phyloP scores from a whole-genome alignment of 1,140 invertebrate species.

The Aporrectodea caliginosa region DNA sequence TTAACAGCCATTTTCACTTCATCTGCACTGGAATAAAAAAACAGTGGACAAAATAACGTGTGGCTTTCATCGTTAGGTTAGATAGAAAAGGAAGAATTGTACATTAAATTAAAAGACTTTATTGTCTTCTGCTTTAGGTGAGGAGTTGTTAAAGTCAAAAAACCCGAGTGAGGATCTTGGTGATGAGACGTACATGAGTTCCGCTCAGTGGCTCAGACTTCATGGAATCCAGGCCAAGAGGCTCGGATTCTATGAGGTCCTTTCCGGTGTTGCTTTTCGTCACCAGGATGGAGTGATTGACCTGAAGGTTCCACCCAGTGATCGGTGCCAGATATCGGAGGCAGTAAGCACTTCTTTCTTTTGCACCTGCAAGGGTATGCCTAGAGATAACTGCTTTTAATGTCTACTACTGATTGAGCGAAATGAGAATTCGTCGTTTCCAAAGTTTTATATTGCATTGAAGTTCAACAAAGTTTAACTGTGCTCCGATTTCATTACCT shows the following conservation, averaged over 20 bases:
- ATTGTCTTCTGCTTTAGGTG: background rate
- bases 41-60: too few species aligned
- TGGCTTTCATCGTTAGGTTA: too few species aligned
- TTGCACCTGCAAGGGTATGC: too few species aligned
- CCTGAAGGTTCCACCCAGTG: slow-evolving; percentile 40
- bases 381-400: too few species aligned
- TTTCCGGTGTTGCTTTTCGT: slow-evolving; percentile 52
- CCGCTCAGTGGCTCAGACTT: slow-evolving; percentile 50
- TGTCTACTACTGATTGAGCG: too few species aligned
- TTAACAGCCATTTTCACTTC: too few species aligned
- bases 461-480: too few species aligned
- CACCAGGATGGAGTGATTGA: slow-evolving; percentile 54
- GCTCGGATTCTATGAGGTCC: slow-evolving; percentile 50
- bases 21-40: too few species aligned
- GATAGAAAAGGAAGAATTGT: too few species aligned
- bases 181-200: slow-evolving; percentile 53
- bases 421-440: too few species aligned
- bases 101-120: background rate
- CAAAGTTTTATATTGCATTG: too few species aligned
- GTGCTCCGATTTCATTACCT: too few species aligned
- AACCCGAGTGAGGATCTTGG: slow-evolving; percentile 4
- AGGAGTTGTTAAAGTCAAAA: background rate
- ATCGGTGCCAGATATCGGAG: slow-evolving; percentile 43
- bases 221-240: slow-evolving; percentile 49
- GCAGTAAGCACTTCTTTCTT: slow-evolving; percentile 47